Percentiles rank a stretch among this genome's conserved stretches.
phyloP scores from a whole-genome alignment of 2,797 vertebrate genomes.

The Pangasius larnaudii region DNA sequence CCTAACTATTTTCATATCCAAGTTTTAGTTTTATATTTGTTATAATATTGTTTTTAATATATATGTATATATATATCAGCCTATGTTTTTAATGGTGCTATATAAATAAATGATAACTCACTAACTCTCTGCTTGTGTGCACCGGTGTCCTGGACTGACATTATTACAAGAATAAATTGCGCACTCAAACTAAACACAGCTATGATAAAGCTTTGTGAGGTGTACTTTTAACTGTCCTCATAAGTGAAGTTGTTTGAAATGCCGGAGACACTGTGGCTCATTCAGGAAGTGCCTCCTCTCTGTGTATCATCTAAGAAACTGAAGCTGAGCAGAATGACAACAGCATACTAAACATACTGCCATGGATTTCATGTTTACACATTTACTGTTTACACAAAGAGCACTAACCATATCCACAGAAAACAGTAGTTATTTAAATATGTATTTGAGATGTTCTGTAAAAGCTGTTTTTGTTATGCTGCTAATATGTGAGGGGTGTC shows the following conservation, averaged over 20 bases:
- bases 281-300: conserved; percentile 44
- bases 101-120: neutral
- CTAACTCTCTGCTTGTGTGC: neutral
- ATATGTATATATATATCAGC: too few species aligned
- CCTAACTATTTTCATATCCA: too few species aligned
- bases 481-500: neutral
- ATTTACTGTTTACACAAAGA: conserved; percentile 6
- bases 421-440: conserved; percentile 12
- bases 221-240: conserved; percentile 20
- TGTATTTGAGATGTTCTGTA: neutral
- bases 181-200: conserved; percentile 12
- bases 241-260: conserved; percentile 29
- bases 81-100: too few species aligned
- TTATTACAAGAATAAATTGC: neutral
- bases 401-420: neutral
- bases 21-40: too few species aligned
- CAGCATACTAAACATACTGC: conserved; percentile 53
- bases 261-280: conserved; percentile 12
- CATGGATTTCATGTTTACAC: conserved; percentile 29
- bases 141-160: neutral
- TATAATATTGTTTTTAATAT: too few species aligned
- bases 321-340: conserved; percentile 32
- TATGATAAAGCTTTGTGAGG: neutral
- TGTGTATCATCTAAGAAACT: conserved; percentile 44
- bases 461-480: neutral